A percentile compares a stretch with the other conserved stretches of the same genome.
phyloP scores from a whole-genome alignment of 1,140 invertebrate species.

The Cecropterus lyciades region DNA sequence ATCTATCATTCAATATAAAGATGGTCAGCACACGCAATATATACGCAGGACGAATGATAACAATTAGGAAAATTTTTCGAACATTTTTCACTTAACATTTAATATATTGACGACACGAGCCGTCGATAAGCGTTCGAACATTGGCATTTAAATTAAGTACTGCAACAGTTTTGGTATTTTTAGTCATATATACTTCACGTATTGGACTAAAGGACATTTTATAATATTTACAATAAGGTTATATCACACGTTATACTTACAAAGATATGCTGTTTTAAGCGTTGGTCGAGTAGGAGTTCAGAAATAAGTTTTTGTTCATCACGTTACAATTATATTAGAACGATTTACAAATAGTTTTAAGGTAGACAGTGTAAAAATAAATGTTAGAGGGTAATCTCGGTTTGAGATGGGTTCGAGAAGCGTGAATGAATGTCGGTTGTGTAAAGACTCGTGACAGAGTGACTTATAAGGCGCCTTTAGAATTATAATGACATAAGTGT shows the following conservation, averaged over 20 bases:
- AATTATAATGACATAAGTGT: too few species aligned
- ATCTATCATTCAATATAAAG: slow-evolving; percentile 9
- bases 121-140: slow-evolving; percentile 58
- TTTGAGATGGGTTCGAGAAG: neutral
- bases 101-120: slow-evolving; percentile 39
- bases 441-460: slow-evolving; percentile 7
- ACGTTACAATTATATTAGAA: slow-evolving; percentile 18
- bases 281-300: slow-evolving; percentile 74
- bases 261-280: slow-evolving; percentile 79
- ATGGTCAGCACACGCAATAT: slow-evolving; percentile 38
- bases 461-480: too few species aligned
- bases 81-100: slow-evolving; percentile 55
- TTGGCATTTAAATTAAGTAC: slow-evolving; percentile 75
- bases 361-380: slow-evolving; percentile 9
- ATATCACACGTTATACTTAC: slow-evolving; percentile 80
- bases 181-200: slow-evolving; percentile 41
- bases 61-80: slow-evolving; percentile 56
- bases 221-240: slow-evolving; percentile 75
- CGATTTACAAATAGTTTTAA: slow-evolving; percentile 8
- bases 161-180: slow-evolving; percentile 71
- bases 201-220: slow-evolving; percentile 71
- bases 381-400: neutral
- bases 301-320: slow-evolving; percentile 45
- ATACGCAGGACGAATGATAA: slow-evolving; percentile 58
- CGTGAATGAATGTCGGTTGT: slow-evolving; percentile 7